Conservation (phyloP, 2,888 invertebrate genomes). For the Pogonocherus hispidulus region DNA sequence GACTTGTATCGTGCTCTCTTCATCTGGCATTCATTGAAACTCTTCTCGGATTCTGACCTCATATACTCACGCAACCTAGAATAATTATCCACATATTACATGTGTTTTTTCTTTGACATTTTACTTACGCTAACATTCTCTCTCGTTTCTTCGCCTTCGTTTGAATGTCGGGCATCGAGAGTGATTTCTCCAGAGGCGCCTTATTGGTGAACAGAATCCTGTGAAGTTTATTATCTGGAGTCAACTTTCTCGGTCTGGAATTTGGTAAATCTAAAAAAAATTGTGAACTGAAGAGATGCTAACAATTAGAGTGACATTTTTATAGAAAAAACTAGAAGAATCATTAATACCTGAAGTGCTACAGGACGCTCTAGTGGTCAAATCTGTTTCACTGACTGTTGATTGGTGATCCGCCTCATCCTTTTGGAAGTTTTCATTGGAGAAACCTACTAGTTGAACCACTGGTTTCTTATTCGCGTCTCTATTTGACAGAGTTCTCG, state of each 20-base stretch:
- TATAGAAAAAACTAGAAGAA: constrained; percentile 12
- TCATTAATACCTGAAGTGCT: constrained; percentile 61
- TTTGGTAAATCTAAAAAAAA: constrained; percentile 45
- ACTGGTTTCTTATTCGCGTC: constrained; percentile 61
- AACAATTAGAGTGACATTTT: no score
- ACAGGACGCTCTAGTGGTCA: constrained; percentile 56
- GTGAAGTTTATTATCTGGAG: constrained; percentile 69
- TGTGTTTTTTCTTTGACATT: background rate
- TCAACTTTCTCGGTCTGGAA: constrained; percentile 60
- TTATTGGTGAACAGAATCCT: constrained; percentile 59
- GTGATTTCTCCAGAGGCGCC: constrained; percentile 82
- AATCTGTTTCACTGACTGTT: constrained; percentile 55
- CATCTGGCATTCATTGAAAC: constrained; percentile 79
- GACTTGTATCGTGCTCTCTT: constrained; percentile 76
- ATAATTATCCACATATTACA: constrained; percentile 32
- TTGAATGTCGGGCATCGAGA: constrained; percentile 88
- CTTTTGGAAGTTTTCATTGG: constrained; percentile 62
- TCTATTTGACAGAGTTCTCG: constrained; percentile 71
- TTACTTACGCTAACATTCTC: constrained; percentile 79
- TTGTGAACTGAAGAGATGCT: no score
- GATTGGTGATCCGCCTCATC: constrained; percentile 52
- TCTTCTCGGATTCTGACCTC: constrained; percentile 85
- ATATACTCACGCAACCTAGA: constrained; percentile 78
- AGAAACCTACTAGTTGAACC: constrained; percentile 65
- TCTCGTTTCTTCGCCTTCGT: constrained; percentile 80